Evolutionary conservation across 2,113 vertebrate species (phyloP), one percentile per base, ranked within the genome.

Genomic region (Emydocephalus ijimae): DNA sequence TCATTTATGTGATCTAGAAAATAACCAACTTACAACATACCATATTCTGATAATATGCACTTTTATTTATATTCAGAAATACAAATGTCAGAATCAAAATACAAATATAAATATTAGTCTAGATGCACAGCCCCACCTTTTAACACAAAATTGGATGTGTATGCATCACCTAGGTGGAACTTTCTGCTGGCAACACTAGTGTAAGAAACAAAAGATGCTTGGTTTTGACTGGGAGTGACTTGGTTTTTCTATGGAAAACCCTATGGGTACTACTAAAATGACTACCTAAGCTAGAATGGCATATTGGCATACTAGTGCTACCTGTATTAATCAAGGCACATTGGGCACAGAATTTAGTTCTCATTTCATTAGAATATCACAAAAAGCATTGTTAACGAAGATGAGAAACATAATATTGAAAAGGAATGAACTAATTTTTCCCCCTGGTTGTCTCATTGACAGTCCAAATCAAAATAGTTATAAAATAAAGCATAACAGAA

Each of bases 21-120:
- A 87, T 54, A 88, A 92, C 20, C 81, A 89, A 6, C 1, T 24
- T 24, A 90, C 43, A 90, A 81, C 1, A 15, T 89, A 1, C 34
- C 20, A 56, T 69, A 97, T 97, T 98, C 95, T 97, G 97, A 97
- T 97, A 98, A 98, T 94, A 93, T 96, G 96, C 97, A 95, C 94
- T 89, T 98, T 98, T 98, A 98, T 98, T 98, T 95, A 95, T 97
- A 96, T 96, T 95, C 96, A 97, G 96, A 97, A 98, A 96, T 98
- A 98, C 97, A 98, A 98, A 98, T 95, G 93, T 96, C 96, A 93
- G 95, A 97, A 97, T 97, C 93, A 97, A 97, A 97, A 96, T 98
- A 97, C 96, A 97, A 98, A 98, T 97, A 97, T 96, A 97, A 97
- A 98, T 95, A 96, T 92, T 94, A 90, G 95, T 96, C 95, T 96